Percentiles rank a stretch among this genome's conserved stretches.
phyloP scores from a whole-genome alignment of 2,113 vertebrate species.

The Austrofundulus limnaeus region DNA sequence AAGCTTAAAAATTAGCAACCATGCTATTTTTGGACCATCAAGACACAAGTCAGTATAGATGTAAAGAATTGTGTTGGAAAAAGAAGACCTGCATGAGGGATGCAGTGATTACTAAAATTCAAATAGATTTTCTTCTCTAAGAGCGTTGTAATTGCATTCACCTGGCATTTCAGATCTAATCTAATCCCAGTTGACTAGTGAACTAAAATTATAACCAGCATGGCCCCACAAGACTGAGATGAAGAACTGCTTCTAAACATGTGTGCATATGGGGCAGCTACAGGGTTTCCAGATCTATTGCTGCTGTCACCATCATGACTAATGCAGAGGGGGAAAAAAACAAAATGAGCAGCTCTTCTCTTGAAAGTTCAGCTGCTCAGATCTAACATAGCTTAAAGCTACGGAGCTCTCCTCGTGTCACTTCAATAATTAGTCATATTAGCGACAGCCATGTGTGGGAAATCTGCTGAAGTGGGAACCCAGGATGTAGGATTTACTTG shows the following conservation, averaged over 20 bases:
- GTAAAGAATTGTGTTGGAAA: background rate
- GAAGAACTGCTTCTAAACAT: conserved; percentile 27
- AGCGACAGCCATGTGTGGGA: conserved; percentile 27
- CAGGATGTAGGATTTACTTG: background rate
- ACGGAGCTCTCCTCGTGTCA: conserved; percentile 39
- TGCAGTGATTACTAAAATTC: conserved; percentile 17
- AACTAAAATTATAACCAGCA: conserved; percentile 32
- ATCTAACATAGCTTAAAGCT: conserved; percentile 50
- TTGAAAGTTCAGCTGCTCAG: conserved; percentile 51
- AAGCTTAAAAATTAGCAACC: conserved; percentile 3
- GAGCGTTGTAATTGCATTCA: conserved; percentile 46
- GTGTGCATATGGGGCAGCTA: conserved; percentile 19
- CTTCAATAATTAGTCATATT: conserved; percentile 67
- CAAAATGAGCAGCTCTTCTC: conserved; percentile 28
- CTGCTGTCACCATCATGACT: conserved; percentile 41
- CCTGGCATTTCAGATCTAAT: conserved; percentile 35
- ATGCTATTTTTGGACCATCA: background rate
- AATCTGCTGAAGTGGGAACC: conserved; percentile 16
- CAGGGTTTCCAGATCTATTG: conserved; percentile 32
- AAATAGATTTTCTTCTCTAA: conserved; percentile 26
- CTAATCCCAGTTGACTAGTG: conserved; percentile 36
- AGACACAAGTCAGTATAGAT: background rate
- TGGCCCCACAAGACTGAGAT: conserved; percentile 10
- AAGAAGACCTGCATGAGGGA: background rate
- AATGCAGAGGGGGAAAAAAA: conserved; percentile 56